phyloP scores from a whole-genome alignment of 1,140 invertebrate genomes.

The Nephila pilipes region DNA sequence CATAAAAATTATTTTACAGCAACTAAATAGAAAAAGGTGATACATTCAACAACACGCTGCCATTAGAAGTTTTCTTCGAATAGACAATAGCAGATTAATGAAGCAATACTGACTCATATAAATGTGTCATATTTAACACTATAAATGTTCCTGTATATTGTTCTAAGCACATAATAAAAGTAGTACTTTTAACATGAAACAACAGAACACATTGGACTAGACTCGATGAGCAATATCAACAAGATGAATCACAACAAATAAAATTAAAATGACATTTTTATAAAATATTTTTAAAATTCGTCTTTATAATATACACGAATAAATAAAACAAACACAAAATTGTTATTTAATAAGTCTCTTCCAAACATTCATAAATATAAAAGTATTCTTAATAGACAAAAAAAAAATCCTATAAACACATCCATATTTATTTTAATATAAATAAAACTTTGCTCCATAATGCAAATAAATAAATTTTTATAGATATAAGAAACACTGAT shows the following conservation, averaged over 20 bases:
- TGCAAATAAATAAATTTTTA: too few species aligned
- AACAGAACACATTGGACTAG: constrained; percentile 28
- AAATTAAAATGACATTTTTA: constrained; percentile 6
- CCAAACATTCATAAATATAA: too few species aligned
- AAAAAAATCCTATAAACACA: too few species aligned
- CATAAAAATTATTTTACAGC: constrained; percentile 2
- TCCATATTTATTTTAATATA: too few species aligned
- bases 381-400: not conserved
- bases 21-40: constrained; percentile 1
- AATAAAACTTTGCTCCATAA: too few species aligned
- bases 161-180: constrained; percentile 30
- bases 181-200: not conserved
- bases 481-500: too few species aligned
- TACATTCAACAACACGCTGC: not conserved
- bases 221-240: not conserved
- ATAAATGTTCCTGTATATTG: not conserved
- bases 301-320: not conserved
- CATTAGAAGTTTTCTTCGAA: not conserved
- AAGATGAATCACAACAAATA: constrained; percentile 20
- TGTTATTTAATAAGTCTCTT: not conserved
- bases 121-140: not conserved
- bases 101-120: not conserved
- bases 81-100: not conserved
- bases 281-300: not conserved
- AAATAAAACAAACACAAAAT: not conserved